Evolutionary conservation across 2,113 vertebrate genomes (phyloP).

Genomic region (Gallinago undulata): DNA sequence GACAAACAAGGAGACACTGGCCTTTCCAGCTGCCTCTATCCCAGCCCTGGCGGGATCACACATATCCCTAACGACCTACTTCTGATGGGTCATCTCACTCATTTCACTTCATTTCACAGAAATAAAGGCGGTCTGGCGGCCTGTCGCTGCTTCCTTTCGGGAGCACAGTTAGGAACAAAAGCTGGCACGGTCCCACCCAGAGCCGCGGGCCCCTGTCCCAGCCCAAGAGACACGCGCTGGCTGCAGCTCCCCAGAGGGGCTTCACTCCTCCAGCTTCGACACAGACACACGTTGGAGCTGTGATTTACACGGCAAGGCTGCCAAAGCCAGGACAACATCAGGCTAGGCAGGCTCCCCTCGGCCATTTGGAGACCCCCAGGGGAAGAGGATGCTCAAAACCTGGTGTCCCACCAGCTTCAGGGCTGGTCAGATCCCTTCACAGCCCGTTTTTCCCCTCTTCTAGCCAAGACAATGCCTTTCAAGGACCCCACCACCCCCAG

Average conservation of each 20-base stretch:
- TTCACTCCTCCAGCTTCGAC: background rate
- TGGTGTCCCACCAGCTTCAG: background rate
- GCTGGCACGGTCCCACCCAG: accelerated
- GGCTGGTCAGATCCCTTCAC: background rate
- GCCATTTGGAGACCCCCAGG: background rate
- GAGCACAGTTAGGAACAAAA: background rate
- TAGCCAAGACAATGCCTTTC: background rate
- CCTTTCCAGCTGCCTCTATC: background rate
- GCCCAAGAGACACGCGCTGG: accelerated
- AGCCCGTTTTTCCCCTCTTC: background rate
- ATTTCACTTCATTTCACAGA: slow-evolving; percentile 13
- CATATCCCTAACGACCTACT: background rate
- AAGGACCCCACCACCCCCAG: background rate
- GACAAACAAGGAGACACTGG: background rate
- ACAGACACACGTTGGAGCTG: background rate
- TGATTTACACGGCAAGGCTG: background rate
- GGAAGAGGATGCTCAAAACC: background rate
- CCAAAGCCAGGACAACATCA: accelerated
- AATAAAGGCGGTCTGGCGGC: background rate
- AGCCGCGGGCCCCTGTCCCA: accelerated
- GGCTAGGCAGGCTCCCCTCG: background rate
- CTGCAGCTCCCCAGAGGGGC: background rate
- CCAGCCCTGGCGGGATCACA: background rate
- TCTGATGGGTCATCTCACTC: background rate
- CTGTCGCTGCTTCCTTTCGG: slow-evolving; percentile 7